These are phyloP conservation scores for Drosophila bipectinata DNA, from an alignment of 1,140 invertebrate species.

Conservation along the genomic window DNA sequence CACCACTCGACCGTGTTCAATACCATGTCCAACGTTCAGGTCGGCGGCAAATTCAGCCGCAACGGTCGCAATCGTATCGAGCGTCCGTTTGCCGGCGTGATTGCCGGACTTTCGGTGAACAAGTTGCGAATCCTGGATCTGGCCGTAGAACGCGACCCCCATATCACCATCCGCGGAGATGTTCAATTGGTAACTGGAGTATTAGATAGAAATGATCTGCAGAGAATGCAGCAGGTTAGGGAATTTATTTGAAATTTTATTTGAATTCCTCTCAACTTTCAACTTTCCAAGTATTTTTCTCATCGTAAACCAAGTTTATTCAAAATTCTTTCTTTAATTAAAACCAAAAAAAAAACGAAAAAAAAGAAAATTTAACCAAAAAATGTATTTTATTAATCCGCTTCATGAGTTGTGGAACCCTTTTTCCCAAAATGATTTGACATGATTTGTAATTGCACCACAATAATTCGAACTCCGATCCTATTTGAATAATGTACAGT, in stretches of 20 bases:
- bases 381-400: constrained; percentile 60
- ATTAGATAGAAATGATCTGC: constrained; percentile 89
- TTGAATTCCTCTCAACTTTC: constrained; percentile 82
- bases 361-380: constrained; percentile 51
- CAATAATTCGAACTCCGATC: constrained; percentile 13
- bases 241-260: constrained; percentile 84
- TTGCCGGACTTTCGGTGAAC: constrained; percentile 95
- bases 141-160: constrained; percentile 91
- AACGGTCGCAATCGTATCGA: constrained; percentile 89
- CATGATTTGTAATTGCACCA: constrained; percentile 38
- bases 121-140: constrained; percentile 93
- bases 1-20: constrained; percentile 96
- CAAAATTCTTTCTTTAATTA: constrained; percentile 72
- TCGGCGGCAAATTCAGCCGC: constrained; percentile 94
- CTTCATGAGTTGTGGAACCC: constrained; percentile 64
- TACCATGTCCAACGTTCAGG: constrained; percentile 93
- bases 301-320: constrained; percentile 79
- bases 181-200: constrained; percentile 90
- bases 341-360: constrained; percentile 37
- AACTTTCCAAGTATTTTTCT: constrained; percentile 83
- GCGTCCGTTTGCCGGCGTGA: constrained; percentile 92
- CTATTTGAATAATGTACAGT: constrained; percentile 51
- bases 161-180: constrained; percentile 89
- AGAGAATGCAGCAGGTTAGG: constrained; percentile 92
- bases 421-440: constrained; percentile 42